Evolutionary conservation across 2,113 vertebrate genomes (phyloP), one percentile per base, ranked within the genome.

Genomic region (Candoia aspera): DNA sequence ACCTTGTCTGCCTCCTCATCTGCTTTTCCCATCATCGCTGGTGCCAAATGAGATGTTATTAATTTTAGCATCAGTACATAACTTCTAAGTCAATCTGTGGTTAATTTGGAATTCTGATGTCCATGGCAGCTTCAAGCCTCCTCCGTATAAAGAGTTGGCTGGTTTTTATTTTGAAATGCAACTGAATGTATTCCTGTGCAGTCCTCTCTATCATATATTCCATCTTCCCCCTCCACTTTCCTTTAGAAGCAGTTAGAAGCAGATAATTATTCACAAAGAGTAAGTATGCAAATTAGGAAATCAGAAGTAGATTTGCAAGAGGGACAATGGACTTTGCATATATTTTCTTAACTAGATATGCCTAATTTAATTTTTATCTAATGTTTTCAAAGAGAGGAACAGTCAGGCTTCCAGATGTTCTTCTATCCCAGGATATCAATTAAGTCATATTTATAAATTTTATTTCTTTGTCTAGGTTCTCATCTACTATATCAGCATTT

Each of bases 391-490:
- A 88, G 93, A 73, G 6, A 87, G 33, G 1, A 88, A 54, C 21
- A 96, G 92, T 79, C 42, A 95, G 54, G 92, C 21, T 84, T 94
- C 88, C 79, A 93, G 88, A 90, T 94, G 33, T 91, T 95, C 92
- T 3, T 91, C 37, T 91, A 95, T 88, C 94, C 94, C 92, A 87
- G 95, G 89, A 93, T 53, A 93, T 92, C 58, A 95, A 84, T 95
- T 94, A 96, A 93, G 4, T 86, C 54, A 49, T 24, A 88, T 94
- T 96, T 96, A 90, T 94, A 64, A 97, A 96, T 73, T 60, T 83
- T 86, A 87, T 95, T 95, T 95, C 73, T 94, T 93, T 84, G 29
- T 53, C 23, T 93, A 89, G 37, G 84, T 83, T 79, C n/a, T 93
- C 89, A 29, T 86, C 93, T 95, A 93, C 60, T 57, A 1, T 4